Conservation (phyloP, 37 sponge, comb jelly and placozoan species). For the Dysidea cf. avara region DNA sequence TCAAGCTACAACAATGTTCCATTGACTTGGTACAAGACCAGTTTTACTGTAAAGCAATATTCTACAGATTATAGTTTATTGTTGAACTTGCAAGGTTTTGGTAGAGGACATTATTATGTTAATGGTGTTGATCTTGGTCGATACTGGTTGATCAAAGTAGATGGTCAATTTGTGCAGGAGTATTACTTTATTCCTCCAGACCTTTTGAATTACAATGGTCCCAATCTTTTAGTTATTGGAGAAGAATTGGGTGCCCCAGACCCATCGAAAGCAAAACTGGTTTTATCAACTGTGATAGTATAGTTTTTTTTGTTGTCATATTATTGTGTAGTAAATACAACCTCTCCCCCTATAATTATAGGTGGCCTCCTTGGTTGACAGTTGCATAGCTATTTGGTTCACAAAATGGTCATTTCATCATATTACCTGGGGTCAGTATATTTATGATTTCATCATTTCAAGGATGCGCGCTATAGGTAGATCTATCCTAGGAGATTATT, state of each 20-base stretch:
- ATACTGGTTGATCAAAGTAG: slow-evolving; percentile 34
- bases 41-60: neutral
- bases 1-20: neutral
- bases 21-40: slow-evolving; percentile 31
- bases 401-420: too few species aligned
- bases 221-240: slow-evolving; percentile 21
- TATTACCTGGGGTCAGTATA: too few species aligned
- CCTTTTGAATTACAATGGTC: neutral
- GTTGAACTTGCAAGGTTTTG: slow-evolving; percentile 28
- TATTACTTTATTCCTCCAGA: slow-evolving; percentile 29
- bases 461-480: too few species aligned
- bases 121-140: slow-evolving; percentile 55
- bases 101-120: slow-evolving; percentile 31
- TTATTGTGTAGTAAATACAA: too few species aligned
- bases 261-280: slow-evolving; percentile 10
- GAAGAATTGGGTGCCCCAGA: slow-evolving; percentile 26
- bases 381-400: too few species aligned
- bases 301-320: too few species aligned
- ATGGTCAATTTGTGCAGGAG: slow-evolving; percentile 25
- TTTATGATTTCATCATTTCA: too few species aligned
- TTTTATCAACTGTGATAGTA: slow-evolving; percentile 5
- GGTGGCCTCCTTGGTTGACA: too few species aligned
- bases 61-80: too few species aligned
- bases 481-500: too few species aligned
- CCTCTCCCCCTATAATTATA: too few species aligned